A percentile compares a stretch with the other conserved stretches of the same genome.
Conservation (phyloP, 2,113 vertebrate genomes). For the Equus przewalskii region DNA sequence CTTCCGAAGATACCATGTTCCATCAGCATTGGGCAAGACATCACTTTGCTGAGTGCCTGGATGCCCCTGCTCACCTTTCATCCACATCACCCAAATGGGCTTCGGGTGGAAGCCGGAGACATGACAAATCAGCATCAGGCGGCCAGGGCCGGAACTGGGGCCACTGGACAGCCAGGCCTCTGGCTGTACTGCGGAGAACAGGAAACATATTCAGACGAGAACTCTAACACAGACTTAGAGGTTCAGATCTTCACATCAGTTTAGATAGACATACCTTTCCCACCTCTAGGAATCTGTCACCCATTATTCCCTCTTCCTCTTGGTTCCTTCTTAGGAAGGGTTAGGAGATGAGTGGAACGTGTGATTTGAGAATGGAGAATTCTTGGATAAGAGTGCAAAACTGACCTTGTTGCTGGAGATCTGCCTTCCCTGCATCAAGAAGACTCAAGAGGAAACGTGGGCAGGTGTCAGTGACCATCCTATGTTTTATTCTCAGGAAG, state of each 20-base stretch:
- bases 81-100: not conserved
- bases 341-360: not conserved
- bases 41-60: not conserved
- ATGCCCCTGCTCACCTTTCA: not conserved
- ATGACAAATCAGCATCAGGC: not conserved
- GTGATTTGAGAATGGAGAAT: not conserved
- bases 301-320: not conserved
- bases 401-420: conserved; percentile 41
- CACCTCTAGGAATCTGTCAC: not conserved
- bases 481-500: rapidly evolving
- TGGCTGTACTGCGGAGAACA: not conserved
- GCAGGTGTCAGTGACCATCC: rapidly evolving
- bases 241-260: not conserved
- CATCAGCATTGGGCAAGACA: not conserved
- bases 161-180: not conserved
- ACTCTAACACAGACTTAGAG: not conserved
- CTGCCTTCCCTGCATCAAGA: not conserved
- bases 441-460: not conserved
- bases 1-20: not conserved
- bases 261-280: not conserved
- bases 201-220: not conserved
- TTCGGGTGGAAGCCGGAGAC: conserved; percentile 47
- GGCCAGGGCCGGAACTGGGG: rapidly evolving
- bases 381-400: not conserved
- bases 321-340: not conserved